Evolutionary conservation across 2,797 vertebrate genomes (phyloP).

Genomic region (Poeciliopsis turneri): DNA sequence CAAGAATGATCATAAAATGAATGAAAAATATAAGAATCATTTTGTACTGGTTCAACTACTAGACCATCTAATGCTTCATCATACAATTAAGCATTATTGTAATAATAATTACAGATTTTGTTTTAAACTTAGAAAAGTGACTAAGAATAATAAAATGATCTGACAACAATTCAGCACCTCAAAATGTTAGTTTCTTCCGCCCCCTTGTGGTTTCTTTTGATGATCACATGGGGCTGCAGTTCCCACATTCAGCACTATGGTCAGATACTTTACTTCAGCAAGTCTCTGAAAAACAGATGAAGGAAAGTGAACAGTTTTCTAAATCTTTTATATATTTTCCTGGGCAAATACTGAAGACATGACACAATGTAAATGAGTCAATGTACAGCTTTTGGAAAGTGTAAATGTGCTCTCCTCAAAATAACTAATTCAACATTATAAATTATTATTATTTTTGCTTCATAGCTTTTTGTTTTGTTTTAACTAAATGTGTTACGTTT

Average conservation of each 20-base stretch:
- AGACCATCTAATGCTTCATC: background rate
- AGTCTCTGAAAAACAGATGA: background rate
- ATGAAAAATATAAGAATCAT: background rate
- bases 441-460: too few species aligned
- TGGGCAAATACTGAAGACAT: background rate
- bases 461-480: too few species aligned
- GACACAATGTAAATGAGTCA: background rate
- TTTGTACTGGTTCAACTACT: background rate
- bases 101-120: background rate
- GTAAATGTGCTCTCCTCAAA: background rate
- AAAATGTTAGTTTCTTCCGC: constrained; percentile 51
- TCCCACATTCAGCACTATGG: background rate
- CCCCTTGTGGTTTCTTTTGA: constrained; percentile 48
- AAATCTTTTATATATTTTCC: background rate
- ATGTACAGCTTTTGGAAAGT: background rate
- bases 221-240: constrained; percentile 39
- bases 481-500: too few species aligned
- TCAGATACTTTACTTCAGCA: background rate
- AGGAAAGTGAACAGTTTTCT: background rate
- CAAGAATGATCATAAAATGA: background rate
- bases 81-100: background rate
- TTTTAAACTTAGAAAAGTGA: background rate
- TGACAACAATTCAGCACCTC: background rate
- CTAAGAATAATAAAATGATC: background rate
- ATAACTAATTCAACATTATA: background rate